Evolutionary conservation across 2,113 vertebrate genomes (phyloP).

Genomic region (Eptesicus fuscus): DNA sequence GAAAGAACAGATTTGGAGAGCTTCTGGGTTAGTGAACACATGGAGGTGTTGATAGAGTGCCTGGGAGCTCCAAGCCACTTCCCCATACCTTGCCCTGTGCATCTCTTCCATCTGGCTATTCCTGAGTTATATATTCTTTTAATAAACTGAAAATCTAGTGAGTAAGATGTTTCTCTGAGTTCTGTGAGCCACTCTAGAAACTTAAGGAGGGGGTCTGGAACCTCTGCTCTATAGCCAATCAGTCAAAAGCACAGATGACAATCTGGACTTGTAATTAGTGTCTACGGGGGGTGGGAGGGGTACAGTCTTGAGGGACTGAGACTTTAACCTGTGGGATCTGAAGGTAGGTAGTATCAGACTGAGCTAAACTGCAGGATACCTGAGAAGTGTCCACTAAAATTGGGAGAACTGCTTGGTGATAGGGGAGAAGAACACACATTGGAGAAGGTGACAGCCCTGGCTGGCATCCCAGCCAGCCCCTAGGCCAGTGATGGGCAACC

Average conservation of each 20-base stretch:
- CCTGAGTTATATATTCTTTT: neutral
- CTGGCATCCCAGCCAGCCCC: too few species aligned
- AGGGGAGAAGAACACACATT: neutral
- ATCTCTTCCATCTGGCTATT: neutral
- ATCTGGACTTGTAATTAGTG: neutral
- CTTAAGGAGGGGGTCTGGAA: neutral
- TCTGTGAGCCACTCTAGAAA: neutral
- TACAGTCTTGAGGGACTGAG: neutral
- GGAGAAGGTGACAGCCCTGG: neutral
- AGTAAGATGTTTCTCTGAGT: neutral
- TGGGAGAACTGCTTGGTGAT: neutral
- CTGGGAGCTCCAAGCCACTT: neutral
- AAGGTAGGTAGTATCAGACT: neutral
- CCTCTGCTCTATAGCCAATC: neutral
- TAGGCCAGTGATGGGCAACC: too few species aligned
- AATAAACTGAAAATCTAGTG: neutral
- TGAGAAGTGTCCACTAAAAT: neutral
- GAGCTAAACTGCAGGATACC: neutral
- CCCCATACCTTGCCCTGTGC: neutral
- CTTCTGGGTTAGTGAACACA: neutral
- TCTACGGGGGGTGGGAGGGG: fast-evolving
- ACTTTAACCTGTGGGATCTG: neutral
- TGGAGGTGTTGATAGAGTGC: too few species aligned
- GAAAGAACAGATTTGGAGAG: neutral
- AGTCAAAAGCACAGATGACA: neutral